Base-by-base conservation (phyloP, 2,888 invertebrate genomes). In the Hofmannophila pseudospretella region DNA sequence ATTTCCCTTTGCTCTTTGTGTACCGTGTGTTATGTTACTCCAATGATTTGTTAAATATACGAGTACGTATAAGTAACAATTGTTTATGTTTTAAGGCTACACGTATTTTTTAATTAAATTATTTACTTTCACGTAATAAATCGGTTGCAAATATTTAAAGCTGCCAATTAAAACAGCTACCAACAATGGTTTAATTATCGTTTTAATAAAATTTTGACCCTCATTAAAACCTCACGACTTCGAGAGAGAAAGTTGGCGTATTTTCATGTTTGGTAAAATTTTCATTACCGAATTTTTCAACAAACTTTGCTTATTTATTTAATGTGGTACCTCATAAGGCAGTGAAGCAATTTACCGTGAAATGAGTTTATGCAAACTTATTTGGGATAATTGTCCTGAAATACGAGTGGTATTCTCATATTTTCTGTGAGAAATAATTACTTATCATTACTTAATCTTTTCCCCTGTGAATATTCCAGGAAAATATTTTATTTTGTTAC, bases 291-390 rank as follows among this genome's bases (percentile, higher is more conserved):
- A 34, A 34, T 53, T 58, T 59, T 51, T 45, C 41, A 43, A 31
- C 42, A 50, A 57, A 64, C 51, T 63, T 60, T 58, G 54, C 54
- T 56, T 63, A 63, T 67, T 63, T 62, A 65, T 62, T 61, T 64
- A 67, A 67, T 63, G 47, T 54, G 49, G 51, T 50, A 44, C 47
- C 49, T 46, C 50, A 42, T 44, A 47, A 48, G 51, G 49, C 48
- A 45, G 50, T 45, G 38, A 42, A 54, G 59, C 53, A 65, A 64
- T 64, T 62, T 58, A 38, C 51, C 62, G 56, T 54, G 47, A 65
- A 66, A 66, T 61, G 62, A 64, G 62, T 66, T 66, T 58, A 62
- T 46, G 49, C 46, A 54, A 65, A 67, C 52, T 66, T 63, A 59
- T 67, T 66, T 54, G 55, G 61, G 58, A 65, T 65, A 63, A 65